These are phyloP conservation scores for Fistularia commersonii DNA, from an alignment of 2,797 vertebrate species.

Conservation along the genomic window DNA sequence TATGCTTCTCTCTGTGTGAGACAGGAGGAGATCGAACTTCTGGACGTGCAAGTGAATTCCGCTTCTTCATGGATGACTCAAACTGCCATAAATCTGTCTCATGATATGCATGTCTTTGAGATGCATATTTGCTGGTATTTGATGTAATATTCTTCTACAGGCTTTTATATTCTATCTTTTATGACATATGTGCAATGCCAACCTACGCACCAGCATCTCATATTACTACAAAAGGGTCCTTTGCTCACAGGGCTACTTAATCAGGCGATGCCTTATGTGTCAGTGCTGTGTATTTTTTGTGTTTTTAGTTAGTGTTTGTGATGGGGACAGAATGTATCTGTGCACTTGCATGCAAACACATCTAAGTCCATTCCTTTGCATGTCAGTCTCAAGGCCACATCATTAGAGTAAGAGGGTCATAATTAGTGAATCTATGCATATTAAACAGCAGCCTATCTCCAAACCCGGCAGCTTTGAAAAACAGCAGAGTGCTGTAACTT, in stretches of 20 bases:
- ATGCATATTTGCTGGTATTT: no score
- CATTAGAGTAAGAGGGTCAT: constrained; percentile 69
- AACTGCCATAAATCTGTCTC: no score
- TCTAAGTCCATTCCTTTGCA: constrained; percentile 36
- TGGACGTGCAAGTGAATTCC: no score
- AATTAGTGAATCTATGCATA: constrained; percentile 76
- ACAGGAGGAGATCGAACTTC: no score
- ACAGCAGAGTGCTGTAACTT: constrained; percentile 50
- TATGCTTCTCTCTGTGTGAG: no score
- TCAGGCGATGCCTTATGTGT: background rate
- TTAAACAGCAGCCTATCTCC: constrained; percentile 66
- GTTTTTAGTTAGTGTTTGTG: background rate
- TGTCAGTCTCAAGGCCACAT: constrained; percentile 67
- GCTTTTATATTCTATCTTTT: constrained; percentile 14
- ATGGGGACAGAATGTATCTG: background rate
- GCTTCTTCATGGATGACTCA: no score
- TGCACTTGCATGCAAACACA: constrained; percentile 21
- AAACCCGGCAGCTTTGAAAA: constrained; percentile 51
- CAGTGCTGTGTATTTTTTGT: background rate
- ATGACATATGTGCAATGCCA: constrained; percentile 16
- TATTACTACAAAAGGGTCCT: constrained; percentile 20
- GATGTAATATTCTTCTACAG: no score
- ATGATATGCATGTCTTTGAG: no score
- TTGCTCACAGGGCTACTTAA: constrained; percentile 15
- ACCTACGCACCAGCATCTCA: constrained; percentile 22